Base-by-base conservation (phyloP, 2,888 invertebrate genomes). In the Drosophila putrida region DNA sequence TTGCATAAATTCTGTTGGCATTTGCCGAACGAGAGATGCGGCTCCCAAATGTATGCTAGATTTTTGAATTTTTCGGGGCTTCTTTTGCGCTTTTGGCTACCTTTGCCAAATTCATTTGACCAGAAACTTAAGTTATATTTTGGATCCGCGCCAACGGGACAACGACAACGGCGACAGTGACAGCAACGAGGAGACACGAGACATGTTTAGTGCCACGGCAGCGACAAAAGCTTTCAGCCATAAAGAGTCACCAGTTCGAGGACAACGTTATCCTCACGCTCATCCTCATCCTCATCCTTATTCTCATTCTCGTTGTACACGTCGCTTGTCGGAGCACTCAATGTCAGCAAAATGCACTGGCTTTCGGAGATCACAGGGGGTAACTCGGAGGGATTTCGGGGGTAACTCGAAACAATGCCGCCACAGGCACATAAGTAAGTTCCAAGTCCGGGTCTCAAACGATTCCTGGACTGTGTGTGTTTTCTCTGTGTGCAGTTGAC, bases 41-140 rank as follows among this genome's bases (percentile, higher is more conserved):
- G 54, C 61, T 74, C 70, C 71, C 63, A 59, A 69, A 80, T 72
- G 77, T 71, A 75, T 69, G 77, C 71, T 66, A 51, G 47, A 63
- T 60, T 70, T 73, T 65, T 58, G 61, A 50, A 64, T 60, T 44
- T 67, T 67, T 55, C 55, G 55, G 71, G 64, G 69, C 44, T 67
- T 25, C 63, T 73, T 75, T 64, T 65, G 75, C 6, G 36, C 76
- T 62, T 78, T 79, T 74, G 72, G 77, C 89, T 90, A 90, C 90
- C 91, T 90, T 84, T 90, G 90, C 90, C 90, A 90, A 90, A 90
- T 91, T 91, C 88, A 91, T 91, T 90, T 90, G 91, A 90, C 91
- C 90, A 90, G 91, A 91, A 91, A 90, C 90, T 91, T 91, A 91
- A 91, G 91, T 91, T 90, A 87, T 81, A 88, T 88, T 91, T 91